Percentiles rank a stretch among this genome's conserved stretches.
Conservation (phyloP, 2,797 vertebrate genomes). For the Petrocephalus sullivani region DNA sequence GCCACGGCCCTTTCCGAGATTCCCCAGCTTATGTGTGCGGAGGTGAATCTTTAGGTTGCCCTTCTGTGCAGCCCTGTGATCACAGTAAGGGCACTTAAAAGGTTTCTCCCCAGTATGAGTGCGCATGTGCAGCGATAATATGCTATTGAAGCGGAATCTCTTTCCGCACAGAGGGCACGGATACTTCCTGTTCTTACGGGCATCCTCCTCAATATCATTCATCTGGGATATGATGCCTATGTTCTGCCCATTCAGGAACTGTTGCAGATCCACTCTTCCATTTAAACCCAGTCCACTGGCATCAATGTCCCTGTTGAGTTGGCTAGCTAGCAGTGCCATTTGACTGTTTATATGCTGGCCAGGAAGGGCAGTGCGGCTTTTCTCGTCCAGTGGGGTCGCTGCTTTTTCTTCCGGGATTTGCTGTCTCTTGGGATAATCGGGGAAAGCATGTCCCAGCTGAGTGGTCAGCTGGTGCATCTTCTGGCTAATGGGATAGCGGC, state of each 20-base stretch:
- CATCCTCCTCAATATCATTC: slow-evolving; percentile 64
- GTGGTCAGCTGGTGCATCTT: slow-evolving; percentile 95
- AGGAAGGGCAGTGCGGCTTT: slow-evolving; percentile 79
- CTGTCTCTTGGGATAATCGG: slow-evolving; percentile 84
- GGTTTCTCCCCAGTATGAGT: slow-evolving; percentile 95
- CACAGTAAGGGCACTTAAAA: slow-evolving; percentile 95
- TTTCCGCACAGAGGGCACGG: slow-evolving; percentile 90
- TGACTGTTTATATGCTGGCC: slow-evolving; percentile 91
- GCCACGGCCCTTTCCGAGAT: slow-evolving; percentile 68
- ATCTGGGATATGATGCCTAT: slow-evolving; percentile 98
- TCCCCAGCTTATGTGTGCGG: slow-evolving; percentile 86
- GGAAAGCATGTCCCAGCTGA: slow-evolving; percentile 93
- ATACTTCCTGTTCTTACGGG: slow-evolving; percentile 61
- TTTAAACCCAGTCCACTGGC: slow-evolving; percentile 72
- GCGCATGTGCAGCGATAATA: slow-evolving; percentile 95
- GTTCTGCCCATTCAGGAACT: slow-evolving; percentile 96
- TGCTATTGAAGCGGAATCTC: slow-evolving; percentile 93
- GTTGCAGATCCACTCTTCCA: slow-evolving; percentile 90
- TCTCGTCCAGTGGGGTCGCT: slow-evolving; percentile 78
- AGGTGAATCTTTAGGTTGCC: slow-evolving; percentile 94
- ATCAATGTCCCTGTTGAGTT: slow-evolving; percentile 90
- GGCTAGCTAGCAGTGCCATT: slow-evolving; percentile 92
- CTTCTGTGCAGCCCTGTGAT: slow-evolving; percentile 91
- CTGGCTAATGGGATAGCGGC: slow-evolving; percentile 97
- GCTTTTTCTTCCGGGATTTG: slow-evolving; percentile 87